These are phyloP conservation scores for Apomyelois bistriatella DNA, from an alignment of 2,888 invertebrate genomes.

Conservation along the genomic window DNA sequence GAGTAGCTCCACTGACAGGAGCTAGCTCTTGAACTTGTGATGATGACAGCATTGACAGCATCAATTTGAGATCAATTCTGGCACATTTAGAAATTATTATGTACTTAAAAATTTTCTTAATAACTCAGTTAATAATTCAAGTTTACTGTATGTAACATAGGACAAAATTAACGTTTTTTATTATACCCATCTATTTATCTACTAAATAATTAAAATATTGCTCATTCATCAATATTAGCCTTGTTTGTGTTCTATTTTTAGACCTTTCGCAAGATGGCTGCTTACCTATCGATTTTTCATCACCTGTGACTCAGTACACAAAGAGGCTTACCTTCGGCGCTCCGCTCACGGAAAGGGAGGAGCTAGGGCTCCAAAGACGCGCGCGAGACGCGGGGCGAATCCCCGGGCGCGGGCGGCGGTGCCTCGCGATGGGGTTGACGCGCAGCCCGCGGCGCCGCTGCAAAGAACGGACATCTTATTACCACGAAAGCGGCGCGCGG, in stretches of 20 bases:
- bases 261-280: constrained; percentile 65
- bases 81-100: too few relatives aligned
- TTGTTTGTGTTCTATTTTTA: constrained; percentile 28
- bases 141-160: too few relatives aligned
- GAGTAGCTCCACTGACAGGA: too few relatives aligned
- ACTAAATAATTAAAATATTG: neutral
- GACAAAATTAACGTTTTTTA: too few relatives aligned
- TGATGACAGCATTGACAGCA: too few relatives aligned
- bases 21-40: too few relatives aligned
- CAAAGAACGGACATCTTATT: constrained; percentile 71
- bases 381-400: constrained; percentile 60
- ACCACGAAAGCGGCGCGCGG: constrained; percentile 63
- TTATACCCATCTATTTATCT: too few relatives aligned
- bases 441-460: constrained; percentile 71
- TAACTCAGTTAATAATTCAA: too few relatives aligned
- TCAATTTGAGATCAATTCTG: too few relatives aligned
- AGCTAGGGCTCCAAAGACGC: constrained; percentile 78
- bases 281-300: constrained; percentile 48
- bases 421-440: constrained; percentile 67
- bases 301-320: constrained; percentile 47
- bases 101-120: too few relatives aligned
- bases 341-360: constrained; percentile 54
- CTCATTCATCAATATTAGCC: constrained; percentile 6
- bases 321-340: constrained; percentile 63
- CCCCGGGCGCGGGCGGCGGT: constrained; percentile 48